Evolutionary conservation across 2,797 vertebrate species (phyloP), one percentile per base, ranked within the genome.

Genomic region (Rhyacichthys aspro): DNA sequence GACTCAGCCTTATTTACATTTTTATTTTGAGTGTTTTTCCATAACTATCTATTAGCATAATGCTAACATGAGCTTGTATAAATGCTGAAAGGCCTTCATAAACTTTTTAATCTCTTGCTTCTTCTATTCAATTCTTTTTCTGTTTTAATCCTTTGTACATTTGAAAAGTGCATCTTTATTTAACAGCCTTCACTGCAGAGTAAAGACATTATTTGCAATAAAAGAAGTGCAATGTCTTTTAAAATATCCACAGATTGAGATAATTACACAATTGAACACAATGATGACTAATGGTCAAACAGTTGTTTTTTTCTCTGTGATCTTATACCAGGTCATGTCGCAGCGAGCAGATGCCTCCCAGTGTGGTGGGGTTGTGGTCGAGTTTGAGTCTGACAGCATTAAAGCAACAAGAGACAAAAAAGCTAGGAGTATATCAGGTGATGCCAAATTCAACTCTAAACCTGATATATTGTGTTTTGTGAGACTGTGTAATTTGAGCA

Each of bases 301-400:
- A 5, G 57, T n/a, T n/a, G n/a, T n/a, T 59, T 54, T 69, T 78
- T 70, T 58, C 83, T 43, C 41, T 56, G 16, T n/a, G 18, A 59
- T 72, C 39, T 18, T 17, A 43, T 41, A 44, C 28, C 15, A 90
- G 81, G 79, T 60, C 59, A 93, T 93, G 91, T 90, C 91, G 66
- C 84, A 84, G 70, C 85, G 75, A 87, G 78, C 81, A 67, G 88
- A 92, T 46, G 81, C 78, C 58, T 74, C 81, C 36, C 89, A 81
- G 57, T 76, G 81, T 64, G 87, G 84, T 4, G 88, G 88, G 59
- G 83, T 83, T 55, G 79, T 88, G 76, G 82, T 90, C 1, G 87
- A 93, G 67, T 88, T 90, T 59, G 89, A 91, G 65, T 70, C 77
- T 12, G 88, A 91, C 7, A 70, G 87, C 62, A 71, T 80, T 74